These are phyloP conservation scores for Alexandromys fortis DNA, from an alignment of 2,113 vertebrate species.

Conservation along the genomic window DNA sequence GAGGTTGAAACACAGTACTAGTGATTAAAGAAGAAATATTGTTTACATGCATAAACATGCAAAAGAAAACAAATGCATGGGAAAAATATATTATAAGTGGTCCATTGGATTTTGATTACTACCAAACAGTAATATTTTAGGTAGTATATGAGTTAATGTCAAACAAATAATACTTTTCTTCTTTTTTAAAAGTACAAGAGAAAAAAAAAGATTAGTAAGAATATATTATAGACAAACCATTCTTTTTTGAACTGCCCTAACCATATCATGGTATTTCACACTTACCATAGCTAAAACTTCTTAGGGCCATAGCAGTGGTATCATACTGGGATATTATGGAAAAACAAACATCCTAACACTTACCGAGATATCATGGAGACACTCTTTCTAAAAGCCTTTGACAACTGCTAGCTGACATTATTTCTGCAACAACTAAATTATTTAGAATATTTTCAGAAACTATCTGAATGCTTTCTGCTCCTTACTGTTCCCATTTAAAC, in stretches of 20 bases:
- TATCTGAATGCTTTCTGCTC: neutral
- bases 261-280: neutral
- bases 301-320: neutral
- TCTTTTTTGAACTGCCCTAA: neutral
- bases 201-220: neutral
- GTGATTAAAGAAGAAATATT: conserved; percentile 6
- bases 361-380: neutral
- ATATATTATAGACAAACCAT: neutral
- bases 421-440: neutral
- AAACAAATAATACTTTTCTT: neutral
- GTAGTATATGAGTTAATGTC: neutral
- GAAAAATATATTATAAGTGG: neutral
- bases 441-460: conserved; percentile 14
- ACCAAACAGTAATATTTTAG: conserved; percentile 5
- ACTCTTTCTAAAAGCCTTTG: neutral
- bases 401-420: neutral
- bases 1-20: neutral
- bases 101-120: neutral
- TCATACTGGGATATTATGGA: neutral
- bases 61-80: neutral
- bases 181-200: neutral
- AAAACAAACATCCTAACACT: neutral
- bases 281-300: neutral
- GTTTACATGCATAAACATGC: neutral
- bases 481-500: neutral